Evolutionary conservation across 2,797 vertebrate genomes (phyloP).

Genomic region (Oceanodroma leucorhoa): DNA sequence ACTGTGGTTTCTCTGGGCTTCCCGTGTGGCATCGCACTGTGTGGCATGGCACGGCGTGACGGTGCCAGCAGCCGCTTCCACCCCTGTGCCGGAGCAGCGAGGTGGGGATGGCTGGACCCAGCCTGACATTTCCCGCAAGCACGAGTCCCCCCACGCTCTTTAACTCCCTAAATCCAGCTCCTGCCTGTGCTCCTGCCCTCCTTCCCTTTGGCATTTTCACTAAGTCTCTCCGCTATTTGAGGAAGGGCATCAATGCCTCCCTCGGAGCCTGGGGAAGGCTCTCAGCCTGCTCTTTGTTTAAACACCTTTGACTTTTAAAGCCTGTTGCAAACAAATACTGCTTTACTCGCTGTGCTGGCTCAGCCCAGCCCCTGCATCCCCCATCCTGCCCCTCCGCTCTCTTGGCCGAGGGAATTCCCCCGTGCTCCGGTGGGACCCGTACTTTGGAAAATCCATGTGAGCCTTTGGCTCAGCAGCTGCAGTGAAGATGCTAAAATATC

Average conservation of each 20-base stretch:
- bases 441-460: neutral
- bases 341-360: rapidly evolving
- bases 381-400: neutral
- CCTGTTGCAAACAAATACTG: neutral
- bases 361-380: neutral
- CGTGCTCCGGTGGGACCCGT: rapidly evolving
- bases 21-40: rapidly evolving
- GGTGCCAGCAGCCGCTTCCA: neutral
- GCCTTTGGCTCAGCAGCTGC: neutral
- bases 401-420: neutral
- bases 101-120: neutral
- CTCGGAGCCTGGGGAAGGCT: neutral
- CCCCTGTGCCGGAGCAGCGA: rapidly evolving
- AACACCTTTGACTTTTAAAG: conserved; percentile 21
- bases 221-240: neutral
- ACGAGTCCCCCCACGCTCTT: rapidly evolving
- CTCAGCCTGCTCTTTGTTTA: neutral
- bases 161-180: neutral
- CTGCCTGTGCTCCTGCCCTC: neutral
- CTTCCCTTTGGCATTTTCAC: neutral
- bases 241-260: neutral
- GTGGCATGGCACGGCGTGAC: neutral
- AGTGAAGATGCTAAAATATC: neutral
- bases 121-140: neutral
- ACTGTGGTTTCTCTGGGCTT: neutral